Evolutionary conservation across 2,797 vertebrate species (phyloP), one percentile per base, ranked within the genome.

Genomic region (Apogon hyalosoma): DNA sequence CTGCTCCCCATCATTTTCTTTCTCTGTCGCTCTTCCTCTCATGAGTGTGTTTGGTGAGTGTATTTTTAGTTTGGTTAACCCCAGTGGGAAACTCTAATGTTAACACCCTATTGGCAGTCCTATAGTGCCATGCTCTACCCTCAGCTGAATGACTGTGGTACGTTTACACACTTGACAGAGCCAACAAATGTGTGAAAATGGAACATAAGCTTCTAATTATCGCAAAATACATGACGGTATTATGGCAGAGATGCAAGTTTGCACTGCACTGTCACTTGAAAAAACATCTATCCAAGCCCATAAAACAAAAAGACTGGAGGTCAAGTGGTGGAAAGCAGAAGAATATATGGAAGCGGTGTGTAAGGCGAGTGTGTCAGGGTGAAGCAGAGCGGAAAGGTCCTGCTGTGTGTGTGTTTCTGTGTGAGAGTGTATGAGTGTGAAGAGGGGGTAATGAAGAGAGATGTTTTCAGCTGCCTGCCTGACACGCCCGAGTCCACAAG

Each of bases 21-120:
- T 15, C 45, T 54, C 61, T 75, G 21, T 47, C 51, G 12, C 59
- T 50, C 63, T 43, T 19, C n/a, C 62, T 70, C 73, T 69, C 68
- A 63, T 45, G 63, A 77, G 73, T 73, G 55, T 76, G 63, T 80
- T 84, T 87, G 77, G 39, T 46, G 50, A 62, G 83, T 65, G 56
- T 90, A 91, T 92, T 92, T 90, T 87, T 88, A 90, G 86, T 69
- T 2, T 61, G 54, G 73, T 77, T 84, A 83, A 83, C 66, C 78
- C 87, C 86, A 55, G 41, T 70, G 84, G 88, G 69, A 81, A 72
- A 69, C 62, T 72, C 60, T 54, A 31, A 54, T 65, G 73, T 86
- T 79, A 79, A 85, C 78, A 86, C 73, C 52, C 79, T 50, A 68
- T 45, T 79, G 83, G 77, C 78, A 75, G 58, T 55, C 56, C 50